Percentiles rank a stretch among this genome's conserved stretches.
These are phyloP conservation scores for Harmothoe impar DNA, from an alignment of 2,888 invertebrate species.

Conservation along the genomic window DNA sequence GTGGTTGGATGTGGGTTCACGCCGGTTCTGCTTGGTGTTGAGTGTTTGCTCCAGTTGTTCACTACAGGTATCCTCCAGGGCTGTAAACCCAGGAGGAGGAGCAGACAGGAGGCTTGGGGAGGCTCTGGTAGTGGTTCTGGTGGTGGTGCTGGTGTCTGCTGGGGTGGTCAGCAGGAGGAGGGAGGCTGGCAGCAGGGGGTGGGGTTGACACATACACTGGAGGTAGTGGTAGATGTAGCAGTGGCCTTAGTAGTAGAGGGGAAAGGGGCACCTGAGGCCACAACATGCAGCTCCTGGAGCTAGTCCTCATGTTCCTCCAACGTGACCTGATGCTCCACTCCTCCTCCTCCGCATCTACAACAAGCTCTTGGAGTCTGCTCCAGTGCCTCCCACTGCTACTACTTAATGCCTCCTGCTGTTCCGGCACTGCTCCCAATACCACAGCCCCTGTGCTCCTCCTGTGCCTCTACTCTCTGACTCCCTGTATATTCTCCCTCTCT, in stretches of 20 bases:
- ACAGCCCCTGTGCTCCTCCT: neutral
- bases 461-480: neutral
- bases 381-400: no score
- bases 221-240: slow-evolving; percentile 20
- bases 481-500: neutral
- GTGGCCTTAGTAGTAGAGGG: neutral
- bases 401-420: no score
- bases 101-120: neutral
- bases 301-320: neutral
- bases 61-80: neutral
- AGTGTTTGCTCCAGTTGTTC: neutral
- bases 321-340: neutral
- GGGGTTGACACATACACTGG: neutral
- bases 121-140: neutral
- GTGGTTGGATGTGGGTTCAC: no score
- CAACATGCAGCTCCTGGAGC: neutral
- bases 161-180: neutral
- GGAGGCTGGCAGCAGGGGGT: neutral
- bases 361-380: no score
- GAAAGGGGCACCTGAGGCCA: slow-evolving; percentile 17
- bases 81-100: neutral
- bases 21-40: no score
- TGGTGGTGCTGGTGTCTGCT: no score
- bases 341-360: neutral
- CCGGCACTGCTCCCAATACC: no score